These are phyloP conservation scores for Heliconius eleuchia DNA, from an alignment of 1,140 invertebrate genomes.

Conservation along the genomic window DNA sequence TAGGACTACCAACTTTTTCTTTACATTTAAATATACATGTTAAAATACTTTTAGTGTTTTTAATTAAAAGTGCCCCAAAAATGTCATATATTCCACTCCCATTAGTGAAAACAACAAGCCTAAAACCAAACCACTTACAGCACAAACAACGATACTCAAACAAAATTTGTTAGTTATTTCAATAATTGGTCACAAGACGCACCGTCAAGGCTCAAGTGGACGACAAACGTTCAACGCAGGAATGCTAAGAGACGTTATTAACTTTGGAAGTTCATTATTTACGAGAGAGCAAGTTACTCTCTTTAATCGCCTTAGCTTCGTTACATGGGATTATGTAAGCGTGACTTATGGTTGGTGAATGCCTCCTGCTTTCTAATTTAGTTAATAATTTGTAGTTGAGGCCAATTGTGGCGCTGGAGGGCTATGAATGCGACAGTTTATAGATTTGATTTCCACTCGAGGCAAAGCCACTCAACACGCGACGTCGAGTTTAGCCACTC, in stretches of 20 bases:
- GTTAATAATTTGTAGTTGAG: neutral
- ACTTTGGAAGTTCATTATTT: slow-evolving; percentile 31
- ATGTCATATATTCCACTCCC: no score
- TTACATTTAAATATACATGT: no score
- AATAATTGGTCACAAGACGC: neutral
- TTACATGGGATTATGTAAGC: slow-evolving; percentile 26
- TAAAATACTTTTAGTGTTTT: no score
- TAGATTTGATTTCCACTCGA: no score
- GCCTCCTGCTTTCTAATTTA: slow-evolving; percentile 17
- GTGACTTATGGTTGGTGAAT: slow-evolving; percentile 6
- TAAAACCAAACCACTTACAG: neutral
- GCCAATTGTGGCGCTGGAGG: no score
- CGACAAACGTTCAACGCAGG: slow-evolving; percentile 11
- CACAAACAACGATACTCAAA: neutral
- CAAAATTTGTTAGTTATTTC: neutral
- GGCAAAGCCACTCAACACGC: no score
- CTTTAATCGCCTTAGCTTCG: slow-evolving; percentile 33
- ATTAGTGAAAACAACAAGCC: neutral
- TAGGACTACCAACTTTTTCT: no score
- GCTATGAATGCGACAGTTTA: no score
- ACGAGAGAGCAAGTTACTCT: slow-evolving; percentile 20
- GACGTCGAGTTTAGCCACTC: no score
- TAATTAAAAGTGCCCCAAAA: no score
- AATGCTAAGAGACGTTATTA: slow-evolving; percentile 35
- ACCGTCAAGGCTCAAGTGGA: neutral